Evolutionary conservation across 1,140 invertebrate species (phyloP), one percentile per base, ranked within the genome.

Genomic region (Lasaia peninsularis): DNA sequence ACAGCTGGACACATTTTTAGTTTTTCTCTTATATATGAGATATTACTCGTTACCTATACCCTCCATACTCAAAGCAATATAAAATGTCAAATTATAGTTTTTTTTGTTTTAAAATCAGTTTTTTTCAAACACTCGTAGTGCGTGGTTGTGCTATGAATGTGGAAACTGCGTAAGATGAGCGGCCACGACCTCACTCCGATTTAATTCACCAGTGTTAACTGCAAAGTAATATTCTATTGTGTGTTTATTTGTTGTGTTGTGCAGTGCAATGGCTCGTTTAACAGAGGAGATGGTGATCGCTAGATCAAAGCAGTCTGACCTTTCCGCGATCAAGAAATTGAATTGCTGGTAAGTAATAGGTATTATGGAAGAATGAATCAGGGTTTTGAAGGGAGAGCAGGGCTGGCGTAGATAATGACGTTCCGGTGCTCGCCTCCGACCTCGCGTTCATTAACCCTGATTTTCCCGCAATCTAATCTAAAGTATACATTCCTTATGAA

Each of bases 261-360:
- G 69, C 34, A 70, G 75, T 79, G 73, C 21, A 63, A 96, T 96
- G 93, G 94, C 95, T 64, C 93, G 92, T 52, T 87, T 98, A 65
- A 97, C 96, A 7, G 96, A 97, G 89, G 95, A 97, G 89, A 97
- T 97, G 95, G 94, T 97, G 70, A 93, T 97, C 76, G 95, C 95
- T 48, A 91, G 96, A 64, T 95, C 96, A n/a, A 95, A 95, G 86
- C 92, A 94, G 66, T 96, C 95, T 28, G 96, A 97, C 90, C 90
- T 97, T 68, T 86, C 92, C 20, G 91, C 93, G 62, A 94, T 97
- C 51, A 96, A 94, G 87, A 96, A 96, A 83, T 91, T 98, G 21
- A 97, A 97, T 91, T 97, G 95, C 81, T 98, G 96, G 96, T 96
- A 86, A 93, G 24, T 28, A 6, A 4, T 28, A 5, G 24, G 94